Percentiles rank a stretch among this genome's conserved stretches.
These are phyloP conservation scores for Geothlypis trichas DNA, from an alignment of 2,113 vertebrate genomes.

Conservation along the genomic window DNA sequence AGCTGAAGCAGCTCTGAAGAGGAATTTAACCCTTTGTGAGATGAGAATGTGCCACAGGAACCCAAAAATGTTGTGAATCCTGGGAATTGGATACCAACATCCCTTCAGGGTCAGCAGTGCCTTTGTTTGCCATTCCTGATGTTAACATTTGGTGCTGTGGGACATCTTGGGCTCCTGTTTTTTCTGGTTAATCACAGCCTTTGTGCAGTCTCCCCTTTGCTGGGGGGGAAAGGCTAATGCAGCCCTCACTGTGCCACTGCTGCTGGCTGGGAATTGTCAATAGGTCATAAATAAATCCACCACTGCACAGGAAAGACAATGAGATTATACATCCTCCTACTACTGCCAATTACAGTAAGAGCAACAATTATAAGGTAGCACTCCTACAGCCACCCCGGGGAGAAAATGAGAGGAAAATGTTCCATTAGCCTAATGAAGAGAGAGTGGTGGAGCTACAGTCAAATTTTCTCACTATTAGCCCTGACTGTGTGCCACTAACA, in stretches of 20 bases:
- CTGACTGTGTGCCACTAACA: conserved; percentile 68
- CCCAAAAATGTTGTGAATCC: not conserved
- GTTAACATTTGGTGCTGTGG: conserved; percentile 58
- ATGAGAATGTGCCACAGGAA: rapidly evolving
- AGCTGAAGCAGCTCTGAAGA: not conserved
- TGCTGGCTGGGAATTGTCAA: conserved; percentile 72
- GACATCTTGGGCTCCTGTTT: conserved; percentile 46
- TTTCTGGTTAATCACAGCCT: conserved; percentile 73
- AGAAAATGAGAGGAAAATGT: conserved; percentile 85
- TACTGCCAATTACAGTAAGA: conserved; percentile 81
- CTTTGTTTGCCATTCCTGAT: conserved; percentile 18
- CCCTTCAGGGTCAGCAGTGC: not conserved
- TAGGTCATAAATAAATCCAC: conserved; percentile 79
- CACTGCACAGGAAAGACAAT: conserved; percentile 76
- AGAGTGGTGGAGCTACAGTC: conserved; percentile 59
- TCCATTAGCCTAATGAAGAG: conserved; percentile 85
- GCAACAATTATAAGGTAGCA: conserved; percentile 82
- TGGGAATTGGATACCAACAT: not conserved
- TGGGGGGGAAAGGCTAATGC: conserved; percentile 72
- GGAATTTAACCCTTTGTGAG: not conserved
- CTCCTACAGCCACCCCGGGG: conserved; percentile 78
- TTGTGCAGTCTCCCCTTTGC: conserved; percentile 60
- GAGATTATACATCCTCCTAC: conserved; percentile 83
- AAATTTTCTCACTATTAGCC: conserved; percentile 78
- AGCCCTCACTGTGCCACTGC: conserved; percentile 63